Conservation (phyloP, 2,888 invertebrate genomes). For the Eumacrocentrus americanus region DNA sequence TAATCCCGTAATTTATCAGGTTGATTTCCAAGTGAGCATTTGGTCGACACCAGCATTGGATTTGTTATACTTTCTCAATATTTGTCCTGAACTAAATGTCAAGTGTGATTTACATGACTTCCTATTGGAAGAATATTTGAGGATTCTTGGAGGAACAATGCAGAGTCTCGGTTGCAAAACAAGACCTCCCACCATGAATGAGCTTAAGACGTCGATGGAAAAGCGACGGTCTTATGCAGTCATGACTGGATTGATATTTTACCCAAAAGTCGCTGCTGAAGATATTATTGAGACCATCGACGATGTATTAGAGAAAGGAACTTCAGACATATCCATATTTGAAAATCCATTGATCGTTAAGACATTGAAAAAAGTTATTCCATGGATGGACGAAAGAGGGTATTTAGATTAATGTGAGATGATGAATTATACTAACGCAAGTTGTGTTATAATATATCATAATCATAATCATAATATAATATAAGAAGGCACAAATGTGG, state of each 20-base stretch:
- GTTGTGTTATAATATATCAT: neutral
- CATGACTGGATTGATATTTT: constrained; percentile 37
- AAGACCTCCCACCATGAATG: constrained; percentile 37
- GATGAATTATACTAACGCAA: neutral
- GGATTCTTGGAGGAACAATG: constrained; percentile 35
- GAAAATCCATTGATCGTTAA: constrained; percentile 33
- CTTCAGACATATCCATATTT: constrained; percentile 37
- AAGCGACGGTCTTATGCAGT: constrained; percentile 40
- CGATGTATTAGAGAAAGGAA: constrained; percentile 28
- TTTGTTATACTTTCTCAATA: constrained; percentile 39
- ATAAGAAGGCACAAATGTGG: too few relatives aligned
- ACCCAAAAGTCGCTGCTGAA: constrained; percentile 39
- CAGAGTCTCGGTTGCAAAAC: constrained; percentile 36
- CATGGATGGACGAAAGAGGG: constrained; percentile 36
- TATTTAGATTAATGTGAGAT: constrained; percentile 37
- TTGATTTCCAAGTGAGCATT: constrained; percentile 45
- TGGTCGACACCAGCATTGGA: constrained; percentile 47
- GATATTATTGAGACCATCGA: constrained; percentile 36
- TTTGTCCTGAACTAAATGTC: constrained; percentile 36
- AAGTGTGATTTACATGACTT: constrained; percentile 36
- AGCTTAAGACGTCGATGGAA: constrained; percentile 37
- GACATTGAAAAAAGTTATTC: constrained; percentile 35
- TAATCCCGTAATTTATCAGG: constrained; percentile 35
- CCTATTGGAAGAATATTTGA: constrained; percentile 37
- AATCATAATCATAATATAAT: too few relatives aligned